Conservation (phyloP, 2,888 invertebrate species). For the Caenorhabditis afra region DNA sequence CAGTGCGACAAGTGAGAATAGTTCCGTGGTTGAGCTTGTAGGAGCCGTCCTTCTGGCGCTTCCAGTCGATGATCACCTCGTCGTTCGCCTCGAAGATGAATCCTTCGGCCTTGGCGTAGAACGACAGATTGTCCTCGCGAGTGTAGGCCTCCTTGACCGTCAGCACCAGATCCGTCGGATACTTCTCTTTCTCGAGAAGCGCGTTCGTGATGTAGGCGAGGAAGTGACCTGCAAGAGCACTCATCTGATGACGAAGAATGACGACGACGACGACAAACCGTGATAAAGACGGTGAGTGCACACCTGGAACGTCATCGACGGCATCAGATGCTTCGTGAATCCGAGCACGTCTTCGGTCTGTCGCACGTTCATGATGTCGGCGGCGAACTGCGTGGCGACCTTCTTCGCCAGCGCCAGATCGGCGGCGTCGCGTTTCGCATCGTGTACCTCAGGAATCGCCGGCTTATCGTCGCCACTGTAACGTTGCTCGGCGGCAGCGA, state of each 20-base stretch:
- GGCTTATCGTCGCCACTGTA: background rate
- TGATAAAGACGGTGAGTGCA: slow-evolving; percentile 20
- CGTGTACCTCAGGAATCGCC: slow-evolving; percentile 1
- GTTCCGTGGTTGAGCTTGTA: slow-evolving; percentile 27
- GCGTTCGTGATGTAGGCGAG: slow-evolving; percentile 21
- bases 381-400: slow-evolving; percentile 23
- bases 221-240: slow-evolving; percentile 17
- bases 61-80: slow-evolving; percentile 39
- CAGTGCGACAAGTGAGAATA: slow-evolving; percentile 33
- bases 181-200: slow-evolving; percentile 29
- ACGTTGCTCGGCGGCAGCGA: background rate
- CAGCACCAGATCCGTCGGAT: slow-evolving; percentile 8
- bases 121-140: slow-evolving; percentile 25
- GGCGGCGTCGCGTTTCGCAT: slow-evolving; percentile 12
- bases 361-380: slow-evolving; percentile 22
- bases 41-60: slow-evolving; percentile 30
- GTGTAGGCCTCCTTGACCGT: slow-evolving; percentile 16
- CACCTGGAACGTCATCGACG: slow-evolving; percentile 12
- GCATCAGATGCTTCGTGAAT: slow-evolving; percentile 25
- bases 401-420: slow-evolving; percentile 24
- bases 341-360: slow-evolving; percentile 26
- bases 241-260: no score
- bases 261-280: slow-evolving; percentile 16
- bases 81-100: slow-evolving; percentile 39
- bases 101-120: slow-evolving; percentile 18